Evolutionary conservation across 92 coral and sea anemone genomes (phyloP), one percentile per base, ranked within the genome.

Genomic region (Chrysogorgia sp.): DNA sequence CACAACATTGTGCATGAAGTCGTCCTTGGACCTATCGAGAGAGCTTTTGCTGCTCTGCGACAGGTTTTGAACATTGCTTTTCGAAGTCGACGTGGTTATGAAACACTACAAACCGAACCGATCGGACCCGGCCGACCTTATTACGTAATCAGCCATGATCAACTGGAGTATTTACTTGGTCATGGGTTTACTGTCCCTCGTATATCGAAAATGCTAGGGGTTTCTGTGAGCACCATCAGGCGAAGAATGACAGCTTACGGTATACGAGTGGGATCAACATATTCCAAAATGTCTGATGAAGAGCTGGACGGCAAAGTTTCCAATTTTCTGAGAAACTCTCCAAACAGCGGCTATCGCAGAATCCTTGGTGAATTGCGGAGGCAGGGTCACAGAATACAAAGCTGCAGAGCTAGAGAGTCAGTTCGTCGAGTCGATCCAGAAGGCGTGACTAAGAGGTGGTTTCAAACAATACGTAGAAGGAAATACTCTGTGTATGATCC

Each of bases 241-340:
- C n/a, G n/a, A n/a, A n/a, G n/a, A n/a, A n/a, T n/a, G n/a, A n/a
- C n/a, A n/a, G n/a, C n/a, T n/a, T n/a, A n/a, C n/a, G n/a, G n/a
- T n/a, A n/a, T n/a, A n/a, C n/a, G n/a, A n/a, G n/a, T n/a, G n/a
- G n/a, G n/a, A n/a, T n/a, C n/a, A n/a, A n/a, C n/a, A 23, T 57
- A 57, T 57, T 57, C 63, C 63, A 57, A 5, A 1, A 23, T 57
- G 0, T 57, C 63, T 0, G 63, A 57, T 57, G 63, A 57, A 57
- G 63, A 48, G 21, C 56, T 48, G 15, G 56, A 48, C 56, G 21
- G 21, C 56, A 48, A 14, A 17, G 56, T 48, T 1, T 31, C 0
- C n/a, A 5, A 57, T 31, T 20, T 57, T 57, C 20, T 20, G 26
- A 57, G 8, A 10, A 57, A 57, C 26, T 57, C 26, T 22, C 63